A percentile compares a stretch with the other conserved stretches of the same genome.
These are phyloP conservation scores for Pinctada fucata DNA, from an alignment of 2,888 invertebrate species.

Conservation along the genomic window DNA sequence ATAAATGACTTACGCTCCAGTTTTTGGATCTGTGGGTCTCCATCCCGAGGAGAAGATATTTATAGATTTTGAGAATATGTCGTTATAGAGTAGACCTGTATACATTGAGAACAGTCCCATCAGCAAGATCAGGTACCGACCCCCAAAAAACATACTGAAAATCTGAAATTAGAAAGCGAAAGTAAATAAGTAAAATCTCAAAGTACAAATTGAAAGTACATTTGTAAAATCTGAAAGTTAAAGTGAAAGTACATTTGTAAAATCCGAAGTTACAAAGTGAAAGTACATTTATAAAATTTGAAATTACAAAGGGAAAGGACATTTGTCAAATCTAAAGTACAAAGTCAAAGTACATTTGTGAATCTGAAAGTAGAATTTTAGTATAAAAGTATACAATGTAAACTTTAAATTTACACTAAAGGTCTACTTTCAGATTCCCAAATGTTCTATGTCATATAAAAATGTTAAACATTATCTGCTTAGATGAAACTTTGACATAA, in stretches of 20 bases:
- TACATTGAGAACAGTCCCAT: constrained; percentile 99
- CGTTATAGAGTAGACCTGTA: constrained; percentile 98
- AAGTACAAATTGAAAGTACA: neutral
- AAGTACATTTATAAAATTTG: too few species aligned
- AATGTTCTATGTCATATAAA: too few species aligned
- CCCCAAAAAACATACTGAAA: constrained; percentile 98
- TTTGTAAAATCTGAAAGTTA: neutral
- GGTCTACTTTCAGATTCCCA: too few species aligned
- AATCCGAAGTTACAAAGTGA: too few species aligned
- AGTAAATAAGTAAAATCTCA: neutral
- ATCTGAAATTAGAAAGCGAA: constrained; percentile 81
- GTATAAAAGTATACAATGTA: too few species aligned
- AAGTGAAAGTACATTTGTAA: neutral
- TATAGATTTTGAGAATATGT: constrained; percentile 97
- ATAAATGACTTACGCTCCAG: constrained; percentile 46
- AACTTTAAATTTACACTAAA: too few species aligned
- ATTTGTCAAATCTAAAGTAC: too few species aligned
- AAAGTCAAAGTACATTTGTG: too few species aligned
- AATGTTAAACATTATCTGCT: too few species aligned
- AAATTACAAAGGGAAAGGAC: too few species aligned
- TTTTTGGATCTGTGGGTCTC: constrained; percentile 75
- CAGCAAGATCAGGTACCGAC: constrained; percentile 96
- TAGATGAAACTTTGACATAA: too few species aligned
- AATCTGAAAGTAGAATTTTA: too few species aligned
- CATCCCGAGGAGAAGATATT: constrained; percentile 97